A percentile compares a stretch with the other conserved stretches of the same genome.
These are phyloP conservation scores for Vidua macroura DNA, from an alignment of 2,113 vertebrate genomes.

Conservation along the genomic window DNA sequence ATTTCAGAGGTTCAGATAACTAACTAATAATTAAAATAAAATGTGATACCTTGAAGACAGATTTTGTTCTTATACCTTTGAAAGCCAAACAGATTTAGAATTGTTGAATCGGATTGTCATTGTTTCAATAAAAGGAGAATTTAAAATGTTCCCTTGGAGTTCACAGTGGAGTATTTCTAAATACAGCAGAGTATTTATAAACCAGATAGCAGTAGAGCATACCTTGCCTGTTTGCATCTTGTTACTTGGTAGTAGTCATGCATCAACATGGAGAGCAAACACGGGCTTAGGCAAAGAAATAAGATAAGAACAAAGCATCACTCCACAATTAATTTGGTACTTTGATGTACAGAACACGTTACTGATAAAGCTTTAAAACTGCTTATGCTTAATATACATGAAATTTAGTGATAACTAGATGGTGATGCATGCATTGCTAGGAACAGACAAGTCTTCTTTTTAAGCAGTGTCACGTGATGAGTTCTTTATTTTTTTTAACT, in stretches of 20 bases:
- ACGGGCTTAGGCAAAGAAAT: neutral
- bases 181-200: neutral
- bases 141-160: neutral
- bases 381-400: neutral
- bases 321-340: neutral
- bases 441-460: neutral
- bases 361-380: neutral
- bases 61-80: neutral
- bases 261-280: neutral
- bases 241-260: neutral
- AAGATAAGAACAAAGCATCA: neutral
- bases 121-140: neutral
- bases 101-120: neutral
- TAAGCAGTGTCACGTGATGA: neutral
- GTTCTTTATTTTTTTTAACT: neutral
- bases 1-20: neutral
- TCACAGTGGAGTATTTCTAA: neutral
- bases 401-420: neutral
- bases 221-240: neutral
- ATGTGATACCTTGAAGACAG: neutral
- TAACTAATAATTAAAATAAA: neutral
- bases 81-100: neutral
- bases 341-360: neutral
- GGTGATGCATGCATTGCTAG: neutral
- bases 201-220: neutral